Evolutionary conservation across 1,140 invertebrate species (phyloP).

Genomic region (Archivesica marissinica): DNA sequence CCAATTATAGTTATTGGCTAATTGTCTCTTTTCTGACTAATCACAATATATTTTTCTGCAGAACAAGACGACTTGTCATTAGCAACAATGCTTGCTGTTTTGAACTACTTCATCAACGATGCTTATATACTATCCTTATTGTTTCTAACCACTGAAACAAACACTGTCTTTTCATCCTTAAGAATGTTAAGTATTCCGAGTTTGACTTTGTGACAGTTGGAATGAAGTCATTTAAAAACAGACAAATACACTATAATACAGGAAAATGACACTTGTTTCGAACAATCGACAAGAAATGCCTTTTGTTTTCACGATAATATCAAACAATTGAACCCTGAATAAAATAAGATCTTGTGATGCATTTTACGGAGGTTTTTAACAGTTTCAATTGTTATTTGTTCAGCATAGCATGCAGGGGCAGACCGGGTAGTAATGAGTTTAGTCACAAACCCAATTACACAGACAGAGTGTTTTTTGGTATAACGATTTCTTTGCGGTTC

Average conservation of each 20-base stretch:
- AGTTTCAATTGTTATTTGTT: background rate
- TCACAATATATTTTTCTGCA: background rate
- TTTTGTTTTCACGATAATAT: conserved; percentile 21
- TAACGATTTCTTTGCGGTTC: too few relatives aligned
- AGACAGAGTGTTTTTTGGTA: too few relatives aligned
- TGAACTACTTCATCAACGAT: background rate
- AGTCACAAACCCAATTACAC: too few relatives aligned
- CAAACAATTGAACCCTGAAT: conserved; percentile 25
- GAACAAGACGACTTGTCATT: background rate
- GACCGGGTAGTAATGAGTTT: background rate
- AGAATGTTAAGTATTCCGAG: conserved; percentile 48
- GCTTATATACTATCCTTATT: conserved; percentile 14
- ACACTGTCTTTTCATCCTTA: background rate
- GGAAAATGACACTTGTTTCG: conserved; percentile 10
- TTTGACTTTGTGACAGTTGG: conserved; percentile 27
- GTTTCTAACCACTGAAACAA: conserved; percentile 20
- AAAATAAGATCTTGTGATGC: conserved; percentile 1
- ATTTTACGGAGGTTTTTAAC: background rate
- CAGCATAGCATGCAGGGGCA: background rate
- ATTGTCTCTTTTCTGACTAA: conserved; percentile 2
- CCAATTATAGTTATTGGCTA: too few relatives aligned
- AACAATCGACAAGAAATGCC: conserved; percentile 33
- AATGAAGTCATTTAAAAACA: conserved; percentile 37
- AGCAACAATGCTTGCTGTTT: background rate
- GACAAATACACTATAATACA: conserved; percentile 3